Evolutionary conservation across 2,888 invertebrate genomes (phyloP).

Genomic region (Rutpela maculata): DNA sequence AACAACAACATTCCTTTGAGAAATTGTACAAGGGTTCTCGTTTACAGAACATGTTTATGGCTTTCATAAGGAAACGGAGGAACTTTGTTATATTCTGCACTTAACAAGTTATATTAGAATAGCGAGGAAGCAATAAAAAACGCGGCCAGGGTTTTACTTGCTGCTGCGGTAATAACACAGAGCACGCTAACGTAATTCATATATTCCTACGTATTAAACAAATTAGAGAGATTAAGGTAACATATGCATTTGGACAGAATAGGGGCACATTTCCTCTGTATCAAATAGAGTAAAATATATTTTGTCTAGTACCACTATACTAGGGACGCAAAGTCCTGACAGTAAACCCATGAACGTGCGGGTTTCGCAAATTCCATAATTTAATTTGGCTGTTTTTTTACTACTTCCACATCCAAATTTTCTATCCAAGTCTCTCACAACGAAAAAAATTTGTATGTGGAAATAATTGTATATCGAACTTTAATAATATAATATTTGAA

Average conservation of each 20-base stretch:
- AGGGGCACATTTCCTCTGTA: no score
- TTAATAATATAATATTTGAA: no score
- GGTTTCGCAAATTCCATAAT: no score
- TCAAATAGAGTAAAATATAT: no score
- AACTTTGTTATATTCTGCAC: conserved; percentile 44
- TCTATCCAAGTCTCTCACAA: no score
- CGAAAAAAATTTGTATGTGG: no score
- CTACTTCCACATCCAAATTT: no score
- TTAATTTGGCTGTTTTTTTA: no score
- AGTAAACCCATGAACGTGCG: no score
- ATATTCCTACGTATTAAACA: background rate
- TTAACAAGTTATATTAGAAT: conserved; percentile 42
- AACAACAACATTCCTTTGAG: conserved; percentile 48
- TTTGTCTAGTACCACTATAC: no score
- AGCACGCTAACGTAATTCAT: background rate
- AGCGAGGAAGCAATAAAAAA: conserved; percentile 38
- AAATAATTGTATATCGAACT: no score
- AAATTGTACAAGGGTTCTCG: conserved; percentile 45
- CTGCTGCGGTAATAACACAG: conserved; percentile 8
- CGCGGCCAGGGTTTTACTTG: conserved; percentile 21
- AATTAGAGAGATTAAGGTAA: background rate
- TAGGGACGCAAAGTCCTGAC: no score
- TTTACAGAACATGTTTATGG: conserved; percentile 49
- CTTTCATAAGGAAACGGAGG: conserved; percentile 43
- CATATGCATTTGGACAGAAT: background rate